Evolutionary conservation across 1,140 invertebrate genomes (phyloP), one percentile per base, ranked within the genome.

Genomic region (Cotesia typhae): DNA sequence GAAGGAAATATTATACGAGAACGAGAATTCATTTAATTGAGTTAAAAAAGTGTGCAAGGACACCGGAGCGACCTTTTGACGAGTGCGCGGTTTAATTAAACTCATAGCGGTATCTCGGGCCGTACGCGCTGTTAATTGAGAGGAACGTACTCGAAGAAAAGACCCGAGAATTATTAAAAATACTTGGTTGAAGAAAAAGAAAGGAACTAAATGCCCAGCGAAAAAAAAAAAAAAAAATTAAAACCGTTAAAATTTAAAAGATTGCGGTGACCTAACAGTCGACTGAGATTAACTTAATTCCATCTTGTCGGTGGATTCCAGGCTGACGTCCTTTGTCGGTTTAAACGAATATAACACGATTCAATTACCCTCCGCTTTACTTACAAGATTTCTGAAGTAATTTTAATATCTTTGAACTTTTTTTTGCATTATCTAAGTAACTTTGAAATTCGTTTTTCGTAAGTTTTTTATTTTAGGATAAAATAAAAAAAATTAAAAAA

Each of bases 221-320:
- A 4, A 52, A 10, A 63, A 63, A 66, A 7, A 14, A 14, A 14
- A 14, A n/a, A 63, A 35, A 63, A 36, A 66, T 41, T 36, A 65
- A 65, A 73, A 53, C 47, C 63, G 38, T 17, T 63, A 64, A 5
- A 41, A 38, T 14, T 35, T 12, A 12, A 12, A 53, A 12, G 14
- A 65, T 67, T 57, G 67, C 36, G 36, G 47, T 65, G 74, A 57
- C 74, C 70, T 59, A 65, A n/a, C 37, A 67, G 60, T 5, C 41
- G 17, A 55, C 52, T n/a, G 14, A 47, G 37, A 67, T 72, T 72
- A 72, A 72, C 53, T 72, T 53, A 59, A 72, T 72, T 67, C 20
- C 64, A 72, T 67, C 55, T 52, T 67, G n/a, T 41, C n/a, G 70
- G 35, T 72, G 70, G 70, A 52, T 72, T 60, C n/a, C 28, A 28